A percentile compares a stretch with the other conserved stretches of the same genome.
phyloP scores from a whole-genome alignment of 2,797 vertebrate species.

The Cyprinodon diabolis region DNA sequence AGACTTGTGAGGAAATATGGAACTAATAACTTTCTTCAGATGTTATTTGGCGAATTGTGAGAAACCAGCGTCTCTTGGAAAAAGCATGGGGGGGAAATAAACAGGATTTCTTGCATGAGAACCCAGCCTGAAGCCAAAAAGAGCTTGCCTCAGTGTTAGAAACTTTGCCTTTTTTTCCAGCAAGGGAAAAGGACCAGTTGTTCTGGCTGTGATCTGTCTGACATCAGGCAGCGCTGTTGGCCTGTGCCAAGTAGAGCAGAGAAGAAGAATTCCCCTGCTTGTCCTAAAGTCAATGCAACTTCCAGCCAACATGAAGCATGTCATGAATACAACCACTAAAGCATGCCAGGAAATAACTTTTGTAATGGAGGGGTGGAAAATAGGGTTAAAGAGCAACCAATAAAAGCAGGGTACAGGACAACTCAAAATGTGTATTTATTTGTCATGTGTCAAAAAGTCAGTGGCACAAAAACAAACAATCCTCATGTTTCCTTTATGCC shows the following conservation, averaged over 20 bases:
- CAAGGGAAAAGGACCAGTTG: constrained; percentile 67
- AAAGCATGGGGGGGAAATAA: constrained; percentile 44
- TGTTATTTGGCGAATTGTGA: constrained; percentile 64
- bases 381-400: constrained; percentile 14
- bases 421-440: constrained; percentile 11
- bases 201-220: constrained; percentile 74
- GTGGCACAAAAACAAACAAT: constrained; percentile 29
- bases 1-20: constrained; percentile 54
- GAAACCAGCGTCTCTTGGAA: constrained; percentile 47
- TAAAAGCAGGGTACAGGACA: constrained; percentile 11
- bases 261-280: constrained; percentile 73
- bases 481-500: constrained; percentile 18
- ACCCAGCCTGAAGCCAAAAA: constrained; percentile 20
- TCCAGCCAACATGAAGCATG: constrained; percentile 65
- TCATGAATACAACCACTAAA: constrained; percentile 63
- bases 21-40: constrained; percentile 49
- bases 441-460: constrained; percentile 34
- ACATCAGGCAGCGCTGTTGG: constrained; percentile 67
- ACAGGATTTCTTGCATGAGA: constrained; percentile 55
- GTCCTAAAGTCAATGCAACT: constrained; percentile 63
- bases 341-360: constrained; percentile 64
- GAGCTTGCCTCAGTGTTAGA: constrained; percentile 50
- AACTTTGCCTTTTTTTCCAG: constrained; percentile 68
- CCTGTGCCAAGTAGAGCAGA: constrained; percentile 71
- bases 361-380: constrained; percentile 21